These are phyloP conservation scores for Drosophila pseudotalamancana DNA, from an alignment of 2,888 invertebrate species.

Conservation along the genomic window DNA sequence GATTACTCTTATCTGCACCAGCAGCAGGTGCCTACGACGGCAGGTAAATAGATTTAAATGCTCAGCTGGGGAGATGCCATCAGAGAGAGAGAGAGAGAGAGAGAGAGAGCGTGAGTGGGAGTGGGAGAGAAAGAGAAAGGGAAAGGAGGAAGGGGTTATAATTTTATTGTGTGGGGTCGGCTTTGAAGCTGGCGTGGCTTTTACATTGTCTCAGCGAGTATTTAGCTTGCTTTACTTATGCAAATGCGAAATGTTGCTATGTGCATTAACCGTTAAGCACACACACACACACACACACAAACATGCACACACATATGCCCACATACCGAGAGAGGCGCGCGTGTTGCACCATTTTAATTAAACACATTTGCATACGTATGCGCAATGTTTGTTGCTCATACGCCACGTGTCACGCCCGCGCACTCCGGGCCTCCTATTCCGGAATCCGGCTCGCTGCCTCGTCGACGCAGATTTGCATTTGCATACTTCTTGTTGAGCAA, in stretches of 20 bases:
- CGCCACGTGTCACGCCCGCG: slow-evolving; percentile 42
- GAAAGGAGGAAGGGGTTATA: neutral
- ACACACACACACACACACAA: slow-evolving; percentile 9
- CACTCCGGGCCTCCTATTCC: slow-evolving; percentile 20
- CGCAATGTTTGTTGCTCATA: slow-evolving; percentile 60
- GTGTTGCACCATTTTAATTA: slow-evolving; percentile 70
- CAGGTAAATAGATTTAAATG: slow-evolving; percentile 68
- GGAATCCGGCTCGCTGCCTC: slow-evolving; percentile 22
- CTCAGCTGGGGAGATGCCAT: slow-evolving; percentile 37
- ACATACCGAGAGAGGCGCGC: slow-evolving; percentile 9
- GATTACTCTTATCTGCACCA: slow-evolving; percentile 43
- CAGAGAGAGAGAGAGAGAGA: neutral
- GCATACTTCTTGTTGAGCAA: slow-evolving; percentile 57
- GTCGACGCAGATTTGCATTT: slow-evolving; percentile 51
- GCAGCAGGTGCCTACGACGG: slow-evolving; percentile 14
- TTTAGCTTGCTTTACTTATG: slow-evolving; percentile 65
- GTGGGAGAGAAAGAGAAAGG: too few relatives aligned
- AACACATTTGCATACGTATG: slow-evolving; percentile 62
- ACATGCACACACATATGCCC: slow-evolving; percentile 14
- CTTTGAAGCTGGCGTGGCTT: slow-evolving; percentile 15
- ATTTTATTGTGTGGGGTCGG: slow-evolving; percentile 17
- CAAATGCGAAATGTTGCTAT: slow-evolving; percentile 55
- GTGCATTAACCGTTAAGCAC: slow-evolving; percentile 44
- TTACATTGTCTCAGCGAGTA: slow-evolving; percentile 38
- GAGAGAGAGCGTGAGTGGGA: too few relatives aligned